Base-by-base conservation (phyloP, 2,113 vertebrate species). In the Saguinus imperator region DNA sequence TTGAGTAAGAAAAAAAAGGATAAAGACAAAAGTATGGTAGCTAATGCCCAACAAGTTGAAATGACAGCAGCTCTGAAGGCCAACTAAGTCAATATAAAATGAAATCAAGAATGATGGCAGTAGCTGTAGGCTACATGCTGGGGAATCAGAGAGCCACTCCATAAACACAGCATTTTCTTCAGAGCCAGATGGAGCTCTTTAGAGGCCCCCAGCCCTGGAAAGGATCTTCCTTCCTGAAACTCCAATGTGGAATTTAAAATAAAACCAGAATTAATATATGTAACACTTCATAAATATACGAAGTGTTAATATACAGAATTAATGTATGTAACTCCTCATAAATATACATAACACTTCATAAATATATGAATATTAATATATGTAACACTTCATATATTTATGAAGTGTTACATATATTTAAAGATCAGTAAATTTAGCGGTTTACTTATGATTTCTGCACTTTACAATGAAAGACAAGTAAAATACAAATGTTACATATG, bases 181-280 rank as follows among this genome's bases (percentile, higher is more conserved):
- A 91, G 55, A 92, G 45, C 37, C 13, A 84, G 32, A 73, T 6
- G 1, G 82, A 94, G 81, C 32, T 87, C 85, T 77, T 76, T 12
- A 5, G 52, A 57, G 75, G 45, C 83, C 35, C 45, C 75, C 85
- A 92, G 6, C 7, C 35, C 55, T 86, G 27, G 27, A 76, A 83
- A 93, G 21, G 13, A 14, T 95, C 68, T 92, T 86, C 25, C 45
- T 83, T 89, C 20, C 35, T 6, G 3, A 81, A 96, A 61, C 37
- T 25, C 61, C 68, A 92, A 18, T 21, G 23, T 76, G 52, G 16
- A 89, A 91, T 79, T 95, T 29, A 87, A 93, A 93, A 93, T 86
- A 83, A 91, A 91, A 94, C 72, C 43, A 91, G 40, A 72, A 70
- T 58, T 80, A 90, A 73, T 52, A 72, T 32, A 95, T 14, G 50